Conservation (phyloP, 2,888 invertebrate species). For the Hydriomena furcata region DNA sequence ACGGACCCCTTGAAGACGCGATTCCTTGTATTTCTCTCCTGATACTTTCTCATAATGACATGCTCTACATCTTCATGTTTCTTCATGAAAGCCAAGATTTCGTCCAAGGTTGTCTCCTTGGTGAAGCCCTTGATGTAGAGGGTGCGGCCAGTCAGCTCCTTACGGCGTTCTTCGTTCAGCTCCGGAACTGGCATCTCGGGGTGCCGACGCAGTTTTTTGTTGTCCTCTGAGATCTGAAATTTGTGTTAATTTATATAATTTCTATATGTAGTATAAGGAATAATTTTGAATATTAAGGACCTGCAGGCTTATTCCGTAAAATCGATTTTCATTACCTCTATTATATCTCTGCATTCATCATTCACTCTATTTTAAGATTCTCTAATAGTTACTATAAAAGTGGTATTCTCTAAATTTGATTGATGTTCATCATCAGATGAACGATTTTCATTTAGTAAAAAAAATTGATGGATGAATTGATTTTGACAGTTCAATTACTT, state of each 20-base stretch:
- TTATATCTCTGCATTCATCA: no score
- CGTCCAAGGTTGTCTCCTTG: conserved; percentile 86
- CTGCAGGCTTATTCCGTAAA: no score
- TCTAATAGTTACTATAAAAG: no score
- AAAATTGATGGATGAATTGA: no score
- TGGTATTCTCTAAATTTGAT: no score
- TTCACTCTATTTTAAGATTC: no score
- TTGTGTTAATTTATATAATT: not conserved
- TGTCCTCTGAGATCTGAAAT: conserved; percentile 85
- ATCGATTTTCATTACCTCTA: no score
- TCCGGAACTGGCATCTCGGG: conserved; percentile 91
- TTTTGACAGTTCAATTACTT: no score
- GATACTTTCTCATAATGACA: conserved; percentile 84
- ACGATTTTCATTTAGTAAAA: no score
- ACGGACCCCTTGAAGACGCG: conserved; percentile 95
- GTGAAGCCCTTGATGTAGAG: conserved; percentile 95
- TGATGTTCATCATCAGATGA: no score
- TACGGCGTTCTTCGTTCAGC: conserved; percentile 91
- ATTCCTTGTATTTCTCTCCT: conserved; percentile 85
- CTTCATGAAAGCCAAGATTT: conserved; percentile 89
- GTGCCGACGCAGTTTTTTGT: conserved; percentile 88
- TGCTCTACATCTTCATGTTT: conserved; percentile 87
- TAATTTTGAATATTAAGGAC: no score
- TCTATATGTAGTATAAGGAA: no score
- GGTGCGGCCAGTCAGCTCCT: conserved; percentile 89